Evolutionary conservation across 1,140 invertebrate genomes (phyloP).

Genomic region (Caerostris darwini): DNA sequence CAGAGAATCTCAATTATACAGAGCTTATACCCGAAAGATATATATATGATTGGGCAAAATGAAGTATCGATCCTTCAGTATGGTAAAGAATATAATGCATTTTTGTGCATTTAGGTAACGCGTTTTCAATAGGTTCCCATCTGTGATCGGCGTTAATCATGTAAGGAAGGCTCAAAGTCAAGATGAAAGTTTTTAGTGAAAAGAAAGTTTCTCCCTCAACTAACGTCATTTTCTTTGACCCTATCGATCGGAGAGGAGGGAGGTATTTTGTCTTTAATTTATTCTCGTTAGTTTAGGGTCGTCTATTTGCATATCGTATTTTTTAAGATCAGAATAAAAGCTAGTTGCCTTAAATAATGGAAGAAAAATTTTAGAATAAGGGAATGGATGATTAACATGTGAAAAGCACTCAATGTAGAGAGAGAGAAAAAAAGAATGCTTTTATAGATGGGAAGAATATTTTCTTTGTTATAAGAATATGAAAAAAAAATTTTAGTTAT

Average conservation of each 20-base stretch:
- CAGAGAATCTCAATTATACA: background rate
- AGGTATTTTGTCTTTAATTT: constrained; percentile 60
- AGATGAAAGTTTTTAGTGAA: constrained; percentile 5
- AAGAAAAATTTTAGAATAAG: background rate
- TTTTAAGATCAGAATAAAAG: constrained; percentile 32
- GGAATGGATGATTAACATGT: constrained; percentile 44
- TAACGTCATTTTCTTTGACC: constrained; percentile 48
- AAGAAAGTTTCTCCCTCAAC: constrained; percentile 15
- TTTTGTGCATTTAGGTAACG: constrained; percentile 21
- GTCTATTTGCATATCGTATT: constrained; percentile 55
- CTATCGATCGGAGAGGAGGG: constrained; percentile 21
- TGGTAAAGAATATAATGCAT: constrained; percentile 11
- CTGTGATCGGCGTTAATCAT: constrained; percentile 42
- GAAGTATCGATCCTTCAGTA: constrained; percentile 13
- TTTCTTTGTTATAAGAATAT: background rate
- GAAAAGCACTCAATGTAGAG: background rate
- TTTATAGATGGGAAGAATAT: background rate
- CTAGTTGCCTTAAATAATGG: constrained; percentile 12
- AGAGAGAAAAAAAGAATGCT: background rate
- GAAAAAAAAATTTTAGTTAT: background rate
- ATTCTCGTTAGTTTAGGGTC: constrained; percentile 44
- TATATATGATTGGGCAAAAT: background rate
- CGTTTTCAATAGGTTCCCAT: constrained; percentile 48
- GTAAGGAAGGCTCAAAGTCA: background rate
- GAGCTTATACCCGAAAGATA: background rate